Evolutionary conservation across 1,140 invertebrate genomes (phyloP), one percentile per base, ranked within the genome.

Genomic region (Homalodisca vitripennis): DNA sequence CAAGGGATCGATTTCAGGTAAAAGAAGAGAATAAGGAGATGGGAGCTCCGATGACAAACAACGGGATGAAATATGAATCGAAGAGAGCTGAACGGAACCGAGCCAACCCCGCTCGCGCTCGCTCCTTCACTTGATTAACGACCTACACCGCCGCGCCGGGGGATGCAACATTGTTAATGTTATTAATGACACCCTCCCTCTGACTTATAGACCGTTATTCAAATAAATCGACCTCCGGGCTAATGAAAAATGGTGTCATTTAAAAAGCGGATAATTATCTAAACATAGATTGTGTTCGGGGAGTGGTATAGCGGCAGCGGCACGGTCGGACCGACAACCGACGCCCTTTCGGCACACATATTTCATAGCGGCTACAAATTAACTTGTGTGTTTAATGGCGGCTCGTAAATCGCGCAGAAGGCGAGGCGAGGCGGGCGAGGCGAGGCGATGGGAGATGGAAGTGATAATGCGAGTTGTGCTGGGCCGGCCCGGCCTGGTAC

Each of bases 101-200:
- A n/a, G n/a, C n/a, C n/a, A n/a, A n/a, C n/a, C n/a, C n/a, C n/a
- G n/a, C n/a, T n/a, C n/a, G n/a, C n/a, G n/a, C n/a, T n/a, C n/a
- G n/a, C n/a, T n/a, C n/a, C n/a, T n/a, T n/a, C n/a, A n/a, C n/a
- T n/a, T n/a, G n/a, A n/a, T n/a, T n/a, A n/a, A n/a, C n/a, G n/a
- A n/a, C n/a, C n/a, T n/a, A n/a, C n/a, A n/a, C n/a, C n/a, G 55
- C 55, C 55, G 55, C 22, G 55, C 65, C 46, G 24, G 65, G 65
- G 65, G 65, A 66, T 66, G 65, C 65, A 48, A 66, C 65, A 66
- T 66, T 66, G 65, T 66, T 66, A 66, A 66, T 66, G 48, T 66
- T 66, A 66, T 66, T 66, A 66, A 66, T 66, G 65, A 30, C 65
- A 26, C 34, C 48, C 41, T 51, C 22, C 26, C 48, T 46, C 34